Base-by-base conservation (phyloP, 2,888 invertebrate species). In the Amphipoea lucens region DNA sequence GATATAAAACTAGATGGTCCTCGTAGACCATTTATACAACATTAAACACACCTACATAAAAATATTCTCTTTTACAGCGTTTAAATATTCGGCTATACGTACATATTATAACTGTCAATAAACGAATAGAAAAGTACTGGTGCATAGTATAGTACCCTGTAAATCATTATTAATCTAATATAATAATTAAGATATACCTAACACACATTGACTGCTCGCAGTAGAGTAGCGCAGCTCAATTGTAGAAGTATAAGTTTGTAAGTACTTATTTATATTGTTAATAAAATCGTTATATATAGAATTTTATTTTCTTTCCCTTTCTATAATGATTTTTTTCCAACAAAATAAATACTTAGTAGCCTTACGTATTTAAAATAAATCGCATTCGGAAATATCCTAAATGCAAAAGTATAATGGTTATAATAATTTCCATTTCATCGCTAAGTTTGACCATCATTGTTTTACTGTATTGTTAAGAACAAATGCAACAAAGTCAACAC, bases 231-330 rank as follows among this genome's bases (percentile, higher is more conserved):
- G 96, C 96, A 96, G 97, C 96, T 96, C 96, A 96, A 96, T 96
- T 95, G 96, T 96, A 96, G 96, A 92, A 86, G 89, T 92, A 93
- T 96, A 96, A 96, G 96, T 96, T 97, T 96, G 95, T 96, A 96
- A 96, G 95, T 96, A 96, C 91, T 94, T 96, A 96, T 97, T 96
- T 96, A 96, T 96, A 96, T 96, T 97, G 97, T 97, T 97, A 97
- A 96, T 96, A 97, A 97, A 97, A 97, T 94, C 94, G 97, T 97
- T 97, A 96, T 96, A 95, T 93, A 96, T 96, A 96, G 95, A 93
- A 89, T 90, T 84, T 71, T 51, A 76, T 88, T 88, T 92, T 90
- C 91, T 87, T 89, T 90, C 71, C 45, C 36, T 29, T 62, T 40
- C 14, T 2, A 6, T 73, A 76, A 29, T 23, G 2, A 57, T 29